Evolutionary conservation across 2,888 invertebrate genomes (phyloP), one percentile per base, ranked within the genome.

Genomic region (Drosophila picticornis): DNA sequence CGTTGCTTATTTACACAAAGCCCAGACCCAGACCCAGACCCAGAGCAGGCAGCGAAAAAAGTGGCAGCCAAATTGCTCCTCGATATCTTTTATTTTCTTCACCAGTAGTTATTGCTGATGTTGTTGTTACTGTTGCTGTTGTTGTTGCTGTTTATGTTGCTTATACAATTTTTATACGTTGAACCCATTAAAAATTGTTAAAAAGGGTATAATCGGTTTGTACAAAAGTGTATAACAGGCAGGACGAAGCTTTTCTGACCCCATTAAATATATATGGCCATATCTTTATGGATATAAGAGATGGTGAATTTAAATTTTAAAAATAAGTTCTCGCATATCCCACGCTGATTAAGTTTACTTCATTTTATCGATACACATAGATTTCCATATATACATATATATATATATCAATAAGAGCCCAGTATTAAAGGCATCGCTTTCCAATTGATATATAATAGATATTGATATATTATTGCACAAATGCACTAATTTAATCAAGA

Each of bases 41-140:
- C 55, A 40, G 68, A 60, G 68, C 75, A 83, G 81, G 77, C 84
- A 83, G 79, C 75, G 66, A 78, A 85, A 87, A 85, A 84, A 90
- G 78, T 90, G 90, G 90, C 88, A 90, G 88, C 88, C 90, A 88
- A 88, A 90, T 88, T 90, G 88, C 90, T 88, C 81, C 88, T 88
- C 88, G 88, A 88, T 90, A 88, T 90, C 90, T 88, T 90, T 90
- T 84, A 81, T 85, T 88, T 90, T 84, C 83, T 83, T 72, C 50
- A 65, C 72, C 88, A 85, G 89, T 77, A 90, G 89, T 78, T 75
- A 80, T 77, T 46, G 66, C 32, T 67, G 27, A 25, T 46, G 46
- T 46, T 46, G 22, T 46, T 46, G 43, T n/a, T 43, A 0, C 4
- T 46, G 46, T 22, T 46, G 63, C 25, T 69, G 46, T 46, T 46